Evolutionary conservation across 2,113 vertebrate genomes (phyloP).

Genomic region (Ranitomeya imitator): DNA sequence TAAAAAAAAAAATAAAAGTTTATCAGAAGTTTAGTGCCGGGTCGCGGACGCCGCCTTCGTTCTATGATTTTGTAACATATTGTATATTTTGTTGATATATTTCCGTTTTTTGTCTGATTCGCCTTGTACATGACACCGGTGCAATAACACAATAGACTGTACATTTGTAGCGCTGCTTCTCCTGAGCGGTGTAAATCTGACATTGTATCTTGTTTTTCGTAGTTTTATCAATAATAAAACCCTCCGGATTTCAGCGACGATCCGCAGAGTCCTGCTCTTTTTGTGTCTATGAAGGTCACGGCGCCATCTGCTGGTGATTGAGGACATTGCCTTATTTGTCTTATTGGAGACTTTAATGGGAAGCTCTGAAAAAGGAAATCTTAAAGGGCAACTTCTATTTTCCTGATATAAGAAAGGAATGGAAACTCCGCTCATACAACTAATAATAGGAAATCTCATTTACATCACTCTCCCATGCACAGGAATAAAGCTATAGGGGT

Average conservation of each 20-base stretch:
- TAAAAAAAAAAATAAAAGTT: no score
- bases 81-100: slow-evolving; percentile 81
- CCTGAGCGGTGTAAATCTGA: slow-evolving; percentile 75
- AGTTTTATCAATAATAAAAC: slow-evolving; percentile 75
- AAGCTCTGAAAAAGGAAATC: neutral
- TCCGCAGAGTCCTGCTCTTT: neutral
- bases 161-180: slow-evolving; percentile 73
- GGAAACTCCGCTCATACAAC: no score
- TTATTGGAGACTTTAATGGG: neutral
- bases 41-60: neutral
- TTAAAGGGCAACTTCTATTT: neutral
- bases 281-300: neutral
- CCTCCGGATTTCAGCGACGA: slow-evolving; percentile 70
- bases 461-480: no score
- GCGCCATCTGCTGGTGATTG: neutral
- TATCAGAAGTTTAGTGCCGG: neutral
- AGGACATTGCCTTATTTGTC: neutral
- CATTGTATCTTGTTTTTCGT: slow-evolving; percentile 73
- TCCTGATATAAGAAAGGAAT: neutral
- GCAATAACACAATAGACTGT: slow-evolving; percentile 81
- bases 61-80: slow-evolving; percentile 70
- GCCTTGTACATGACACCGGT: slow-evolving; percentile 79
- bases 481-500: no score
- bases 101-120: slow-evolving; percentile 68
- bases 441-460: no score